Evolutionary conservation across 2,888 invertebrate species (phyloP), one percentile per base, ranked within the genome.

Genomic region (Leuctra nigra): DNA sequence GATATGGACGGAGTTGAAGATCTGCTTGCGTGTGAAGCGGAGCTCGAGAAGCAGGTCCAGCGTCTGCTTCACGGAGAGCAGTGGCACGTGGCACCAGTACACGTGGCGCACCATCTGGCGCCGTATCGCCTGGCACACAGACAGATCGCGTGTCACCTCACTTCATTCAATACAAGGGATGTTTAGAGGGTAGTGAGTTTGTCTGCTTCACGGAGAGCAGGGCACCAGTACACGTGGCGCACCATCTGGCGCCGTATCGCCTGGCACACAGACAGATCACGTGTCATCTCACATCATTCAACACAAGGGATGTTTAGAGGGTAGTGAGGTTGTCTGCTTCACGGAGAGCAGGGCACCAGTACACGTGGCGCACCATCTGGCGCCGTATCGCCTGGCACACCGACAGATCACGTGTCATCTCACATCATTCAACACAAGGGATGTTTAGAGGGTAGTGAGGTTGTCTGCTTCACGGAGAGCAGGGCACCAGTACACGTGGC

Each of bases 401-500:
- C n/a, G n/a, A n/a, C n/a, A n/a, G n/a, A n/a, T n/a, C n/a, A n/a
- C n/a, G n/a, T n/a, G n/a, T n/a, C n/a, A n/a, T n/a, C n/a, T n/a
- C n/a, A n/a, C n/a, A n/a, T n/a, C n/a, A n/a, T n/a, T n/a, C n/a
- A n/a, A n/a, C n/a, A n/a, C n/a, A n/a, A n/a, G n/a, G n/a, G n/a
- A n/a, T n/a, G n/a, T n/a, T n/a, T n/a, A n/a, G n/a, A 6, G 11
- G 29, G 11, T 29, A 11, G 29, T 29, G 7, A 11, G 29, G 6
- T 29, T 29, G 82, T 83, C 25, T 79, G 75, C 55, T 81, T 73
- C 2, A 86, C 76, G 16, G 79, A 75, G 7, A 74, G 61, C 1
- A 84, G 67, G 78, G 11, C 78, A 75, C 78, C 82, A 83, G 66
- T 77, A 82, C 2, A 82, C 82, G 70, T 87, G 86, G 4, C 75